Evolutionary conservation across 2,888 invertebrate species (phyloP), one percentile per base, ranked within the genome.

Genomic region (Teleogryllus oceanicus): DNA sequence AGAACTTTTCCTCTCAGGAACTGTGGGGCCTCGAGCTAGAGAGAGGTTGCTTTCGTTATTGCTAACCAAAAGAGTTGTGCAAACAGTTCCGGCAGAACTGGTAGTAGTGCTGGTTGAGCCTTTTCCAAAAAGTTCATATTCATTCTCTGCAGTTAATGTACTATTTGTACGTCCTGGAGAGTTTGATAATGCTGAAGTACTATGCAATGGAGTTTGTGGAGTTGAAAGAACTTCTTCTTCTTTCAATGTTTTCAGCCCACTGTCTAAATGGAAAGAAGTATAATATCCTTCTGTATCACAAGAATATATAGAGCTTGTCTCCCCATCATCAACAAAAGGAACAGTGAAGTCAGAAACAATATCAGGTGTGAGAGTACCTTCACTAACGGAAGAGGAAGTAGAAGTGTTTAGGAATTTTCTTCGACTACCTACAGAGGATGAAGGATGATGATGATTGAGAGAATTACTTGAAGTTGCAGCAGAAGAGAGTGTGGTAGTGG

Each of bases 221-320:
- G 88, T 87, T 77, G 88, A 84, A 83, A 89, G 88, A 82, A 92
- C 90, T 84, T 93, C 93, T 84, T 91, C 91, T 87, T 96, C 95
- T 85, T 94, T 93, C 18, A 95, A 88, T 0, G 95, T 94, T 85
- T 94, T 94, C 82, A 98, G 87, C 0, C 98, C 98, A 80, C 96
- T 96, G 87, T 98, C 98, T 90, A 96, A 93, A 87, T 98, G 97
- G 89, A 98, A 98, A 24, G 97, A 97, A 1, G 98, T 98, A 87
- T 97, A 98, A 87, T 98, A 98, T 11, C 98, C 98, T 88, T 98
- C 98, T 2, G 97, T 97, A 86, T 98, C 98, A 85, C 97, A 96
- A 2, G 97, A 97, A 87, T 96, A 97, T 81, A 96, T 94, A 1
- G 96, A 96, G 84, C 94, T 94, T 11, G 81, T 81, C 37, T 83